These are phyloP conservation scores for Limnephilus marmoratus DNA, from an alignment of 2,888 invertebrate species.

Conservation along the genomic window DNA sequence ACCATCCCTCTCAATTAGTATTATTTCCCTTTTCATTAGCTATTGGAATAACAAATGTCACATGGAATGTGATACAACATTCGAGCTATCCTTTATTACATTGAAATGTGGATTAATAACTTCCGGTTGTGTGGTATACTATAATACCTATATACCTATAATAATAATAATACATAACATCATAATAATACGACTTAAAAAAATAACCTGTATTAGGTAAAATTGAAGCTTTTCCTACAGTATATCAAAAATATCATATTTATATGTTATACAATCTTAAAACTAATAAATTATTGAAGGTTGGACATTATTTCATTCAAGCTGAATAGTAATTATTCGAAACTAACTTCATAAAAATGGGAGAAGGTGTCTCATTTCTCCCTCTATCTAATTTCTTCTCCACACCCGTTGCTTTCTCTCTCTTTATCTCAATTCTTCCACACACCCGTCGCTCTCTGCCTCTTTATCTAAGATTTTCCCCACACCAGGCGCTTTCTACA, in stretches of 20 bases:
- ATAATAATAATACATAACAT: neutral
- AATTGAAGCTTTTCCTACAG: neutral
- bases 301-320: neutral
- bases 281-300: neutral
- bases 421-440: too few relatives aligned
- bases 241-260: constrained; percentile 29
- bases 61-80: neutral
- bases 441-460: too few relatives aligned
- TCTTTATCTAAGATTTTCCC: neutral
- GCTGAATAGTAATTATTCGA: neutral
- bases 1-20: neutral
- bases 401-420: too few relatives aligned
- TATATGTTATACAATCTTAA: neutral
- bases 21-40: too few relatives aligned
- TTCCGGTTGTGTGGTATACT: neutral
- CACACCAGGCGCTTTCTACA: neutral
- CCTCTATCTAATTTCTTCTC: neutral
- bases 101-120: neutral
- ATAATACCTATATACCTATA: neutral
- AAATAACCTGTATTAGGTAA: neutral
- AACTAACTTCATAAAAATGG: neutral
- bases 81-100: neutral
- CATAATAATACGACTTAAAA: constrained; percentile 7
- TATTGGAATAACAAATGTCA: neutral
- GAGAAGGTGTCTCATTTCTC: neutral